phyloP scores from a whole-genome alignment of 1,140 invertebrate genomes.

The Nasonia giraulti region DNA sequence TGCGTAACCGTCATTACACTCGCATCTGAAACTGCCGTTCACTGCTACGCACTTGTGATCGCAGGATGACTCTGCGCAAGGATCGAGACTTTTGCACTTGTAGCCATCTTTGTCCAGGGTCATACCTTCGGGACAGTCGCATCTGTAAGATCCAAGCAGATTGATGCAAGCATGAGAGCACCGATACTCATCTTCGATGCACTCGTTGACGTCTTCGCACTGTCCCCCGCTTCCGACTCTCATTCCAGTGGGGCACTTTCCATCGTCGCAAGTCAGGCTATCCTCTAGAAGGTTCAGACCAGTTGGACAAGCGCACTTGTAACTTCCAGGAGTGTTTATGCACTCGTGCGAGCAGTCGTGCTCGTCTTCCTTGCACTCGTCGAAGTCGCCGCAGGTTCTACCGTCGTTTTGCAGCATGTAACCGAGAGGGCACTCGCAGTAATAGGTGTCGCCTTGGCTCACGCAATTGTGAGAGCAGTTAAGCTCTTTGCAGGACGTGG shows the following conservation, averaged over 20 bases:
- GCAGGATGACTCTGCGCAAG: conserved; percentile 52
- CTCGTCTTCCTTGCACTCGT: conserved; percentile 82
- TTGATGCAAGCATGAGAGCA: conserved; percentile 65
- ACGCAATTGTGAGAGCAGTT: conserved; percentile 75
- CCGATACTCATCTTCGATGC: conserved; percentile 79
- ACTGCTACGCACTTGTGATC: conserved; percentile 45
- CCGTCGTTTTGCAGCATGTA: conserved; percentile 58
- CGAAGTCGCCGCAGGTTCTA: conserved; percentile 77
- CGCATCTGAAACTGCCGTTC: conserved; percentile 62
- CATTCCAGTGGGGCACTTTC: conserved; percentile 75
- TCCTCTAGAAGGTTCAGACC: conserved; percentile 61
- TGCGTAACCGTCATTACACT: conserved; percentile 56
- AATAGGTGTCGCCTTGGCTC: conserved; percentile 69
- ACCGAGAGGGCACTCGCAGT: conserved; percentile 71
- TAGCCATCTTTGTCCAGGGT: conserved; percentile 54
- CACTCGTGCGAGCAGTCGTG: conserved; percentile 82
- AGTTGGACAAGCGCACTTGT: conserved; percentile 84
- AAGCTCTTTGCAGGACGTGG: conserved; percentile 46
- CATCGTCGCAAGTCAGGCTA: conserved; percentile 68
- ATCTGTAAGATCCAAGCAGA: conserved; percentile 79
- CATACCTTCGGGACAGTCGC: conserved; percentile 82
- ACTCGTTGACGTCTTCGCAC: conserved; percentile 81
- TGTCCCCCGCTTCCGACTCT: conserved; percentile 64
- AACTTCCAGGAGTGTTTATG: conserved; percentile 85
- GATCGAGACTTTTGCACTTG: conserved; percentile 39